A percentile compares a stretch with the other conserved stretches of the same genome.
Conservation (phyloP, 2,888 invertebrate species). For the Caradrina clavipalpis region DNA sequence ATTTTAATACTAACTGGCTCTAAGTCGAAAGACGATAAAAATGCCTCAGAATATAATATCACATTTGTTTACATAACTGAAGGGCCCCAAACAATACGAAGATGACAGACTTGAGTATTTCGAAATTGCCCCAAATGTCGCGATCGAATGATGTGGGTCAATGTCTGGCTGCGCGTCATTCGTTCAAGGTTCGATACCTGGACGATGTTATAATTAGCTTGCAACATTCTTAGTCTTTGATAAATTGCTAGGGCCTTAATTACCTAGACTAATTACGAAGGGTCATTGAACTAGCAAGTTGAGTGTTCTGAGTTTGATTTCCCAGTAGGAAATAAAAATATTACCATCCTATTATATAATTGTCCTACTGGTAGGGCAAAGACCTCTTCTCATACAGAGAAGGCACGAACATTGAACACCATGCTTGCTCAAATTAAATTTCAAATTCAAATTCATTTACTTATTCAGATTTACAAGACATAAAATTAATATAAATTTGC, state of each 20-base stretch:
- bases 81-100: constrained; percentile 42
- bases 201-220: constrained; percentile 41
- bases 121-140: constrained; percentile 51
- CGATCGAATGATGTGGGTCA: constrained; percentile 61
- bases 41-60: background rate
- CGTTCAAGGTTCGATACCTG: constrained; percentile 65
- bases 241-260: constrained; percentile 15
- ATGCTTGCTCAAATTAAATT: too few relatives aligned
- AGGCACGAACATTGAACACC: too few relatives aligned
- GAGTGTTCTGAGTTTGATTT: too few relatives aligned
- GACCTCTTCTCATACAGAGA: too few relatives aligned
- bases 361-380: too few relatives aligned
- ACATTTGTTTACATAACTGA: constrained; percentile 36
- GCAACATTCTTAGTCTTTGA: constrained; percentile 26
- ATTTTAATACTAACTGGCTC: constrained; percentile 4
- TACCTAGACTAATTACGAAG: background rate
- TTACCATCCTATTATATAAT: too few relatives aligned
- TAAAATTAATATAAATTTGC: too few relatives aligned
- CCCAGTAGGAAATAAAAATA: too few relatives aligned
- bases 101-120: constrained; percentile 42
- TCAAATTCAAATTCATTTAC: too few relatives aligned
- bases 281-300: background rate
- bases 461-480: too few relatives aligned
- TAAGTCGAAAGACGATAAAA: constrained; percentile 15
- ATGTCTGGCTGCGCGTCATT: constrained; percentile 63